phyloP scores from a whole-genome alignment of 2,797 vertebrate genomes.

The Neosalanx taihuensis region DNA sequence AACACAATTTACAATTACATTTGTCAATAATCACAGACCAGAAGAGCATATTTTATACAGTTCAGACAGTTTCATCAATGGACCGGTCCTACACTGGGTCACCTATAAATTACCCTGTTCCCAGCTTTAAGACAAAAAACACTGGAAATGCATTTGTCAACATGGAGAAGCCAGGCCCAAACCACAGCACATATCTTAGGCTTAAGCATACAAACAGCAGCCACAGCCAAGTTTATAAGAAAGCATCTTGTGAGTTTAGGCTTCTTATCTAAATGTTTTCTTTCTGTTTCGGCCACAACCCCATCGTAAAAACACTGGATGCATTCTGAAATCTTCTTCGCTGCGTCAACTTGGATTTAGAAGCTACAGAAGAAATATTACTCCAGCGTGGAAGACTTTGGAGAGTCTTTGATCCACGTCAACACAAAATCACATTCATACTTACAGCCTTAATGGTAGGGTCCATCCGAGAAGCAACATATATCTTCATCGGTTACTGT shows the following conservation, averaged over 20 bases:
- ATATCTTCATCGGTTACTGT: constrained; percentile 19
- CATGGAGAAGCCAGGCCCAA: constrained; percentile 33
- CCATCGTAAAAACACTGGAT: background rate
- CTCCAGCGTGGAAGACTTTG: no score
- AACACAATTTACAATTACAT: no score
- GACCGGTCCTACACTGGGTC: constrained; percentile 26
- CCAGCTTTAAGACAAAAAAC: constrained; percentile 33
- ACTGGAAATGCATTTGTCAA: constrained; percentile 46
- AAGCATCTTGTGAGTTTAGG: constrained; percentile 42
- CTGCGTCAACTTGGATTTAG: no score
- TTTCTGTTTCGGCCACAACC: constrained; percentile 28
- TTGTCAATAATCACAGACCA: background rate
- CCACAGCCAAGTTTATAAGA: constrained; percentile 20
- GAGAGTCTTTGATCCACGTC: no score
- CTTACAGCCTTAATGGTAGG: background rate
- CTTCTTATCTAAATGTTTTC: constrained; percentile 52
- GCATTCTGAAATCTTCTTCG: constrained; percentile 12
- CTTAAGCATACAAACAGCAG: constrained; percentile 2
- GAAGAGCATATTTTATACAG: no score
- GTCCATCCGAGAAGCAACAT: background rate
- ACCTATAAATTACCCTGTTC: constrained; percentile 35
- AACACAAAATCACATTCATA: no score
- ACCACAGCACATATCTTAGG: constrained; percentile 17
- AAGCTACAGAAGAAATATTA: no score
- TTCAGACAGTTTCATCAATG: constrained; percentile 20